Percentiles rank a stretch among this genome's conserved stretches.
phyloP scores from a whole-genome alignment of 1,140 invertebrate species.

The Dinothrombium tinctorium region DNA sequence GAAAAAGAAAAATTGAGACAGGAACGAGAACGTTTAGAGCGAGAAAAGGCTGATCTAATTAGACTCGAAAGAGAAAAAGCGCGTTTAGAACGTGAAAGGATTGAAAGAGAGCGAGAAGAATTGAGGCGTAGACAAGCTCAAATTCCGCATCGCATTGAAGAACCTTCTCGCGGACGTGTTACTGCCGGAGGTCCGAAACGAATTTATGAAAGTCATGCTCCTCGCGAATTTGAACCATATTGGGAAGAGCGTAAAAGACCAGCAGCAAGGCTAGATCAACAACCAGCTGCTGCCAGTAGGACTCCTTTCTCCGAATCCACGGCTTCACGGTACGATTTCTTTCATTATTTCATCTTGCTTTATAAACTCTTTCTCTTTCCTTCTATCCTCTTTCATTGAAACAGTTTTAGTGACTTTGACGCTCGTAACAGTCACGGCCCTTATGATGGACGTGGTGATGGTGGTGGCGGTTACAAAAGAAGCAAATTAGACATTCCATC shows the following conservation, averaged over 20 bases:
- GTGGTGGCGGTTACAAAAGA: not conserved
- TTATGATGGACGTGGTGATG: not conserved
- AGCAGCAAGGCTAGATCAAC: not conserved
- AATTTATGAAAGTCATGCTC: not conserved
- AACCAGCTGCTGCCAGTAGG: not conserved
- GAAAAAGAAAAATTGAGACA: constrained; percentile 19
- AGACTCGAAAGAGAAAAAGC: constrained; percentile 53
- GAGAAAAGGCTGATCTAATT: constrained; percentile 51
- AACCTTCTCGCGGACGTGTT: not conserved
- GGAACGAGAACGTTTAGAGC: constrained; percentile 47
- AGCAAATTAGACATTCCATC: not conserved
- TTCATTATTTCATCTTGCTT: not conserved
- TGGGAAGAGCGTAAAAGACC: constrained; percentile 12
- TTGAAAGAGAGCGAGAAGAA: constrained; percentile 56
- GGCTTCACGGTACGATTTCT: not conserved
- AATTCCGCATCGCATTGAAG: not conserved
- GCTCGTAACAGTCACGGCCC: not conserved
- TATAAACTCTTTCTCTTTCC: not conserved
- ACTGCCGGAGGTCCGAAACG: not conserved
- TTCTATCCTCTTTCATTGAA: not conserved
- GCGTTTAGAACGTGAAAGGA: constrained; percentile 48
- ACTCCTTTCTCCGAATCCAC: not conserved
- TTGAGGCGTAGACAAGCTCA: constrained; percentile 29
- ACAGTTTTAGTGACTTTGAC: constrained; percentile 2
- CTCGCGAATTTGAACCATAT: constrained; percentile 7